Base-by-base conservation (phyloP, 2,888 invertebrate species). In the Limulus polyphemus region DNA sequence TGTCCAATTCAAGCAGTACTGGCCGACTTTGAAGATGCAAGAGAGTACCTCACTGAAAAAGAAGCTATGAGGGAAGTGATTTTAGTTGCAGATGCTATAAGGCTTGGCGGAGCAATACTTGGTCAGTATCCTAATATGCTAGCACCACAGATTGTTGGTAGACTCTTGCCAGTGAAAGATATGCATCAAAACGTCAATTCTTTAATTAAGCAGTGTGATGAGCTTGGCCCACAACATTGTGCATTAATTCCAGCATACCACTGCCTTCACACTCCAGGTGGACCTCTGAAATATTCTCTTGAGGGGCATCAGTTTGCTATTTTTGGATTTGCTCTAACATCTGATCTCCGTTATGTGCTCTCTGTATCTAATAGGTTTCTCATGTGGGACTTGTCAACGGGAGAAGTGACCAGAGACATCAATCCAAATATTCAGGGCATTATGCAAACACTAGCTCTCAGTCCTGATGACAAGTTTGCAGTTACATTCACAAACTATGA, bases 251-350 rank as follows among this genome's bases (percentile, higher is more conserved):
- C 98, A 0, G 83, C 90, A 0, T 94, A 94, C 76, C 97, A 98
- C 75, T 97, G 95, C 72, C 79, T 97, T 66, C 97, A 98, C 74
- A 97, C 98, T 1, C 98, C 98, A n/a, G 98, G 98, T 55, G 98
- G 98, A 1, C 98, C 98, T 0, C 78, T 98, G 9, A 97, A 98
- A 87, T 98, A 94, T 75, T 97, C 97, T 0, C 78, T 98, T 55
- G 98, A 98, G 79, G 98, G 97, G 0, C 98, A 99, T 77, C 94
- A 93, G 74, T 99, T 98, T 74, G 98, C 97, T 0, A 92, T 95
- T 0, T 95, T 95, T 76, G 91, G 88, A 1, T 90, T 93, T 75
- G 86, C 88, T 12, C 76, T 95, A 47, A 93, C 93, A 10, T 87
- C 89, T 0, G 93, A 95, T 77, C 86, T 85, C 72, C 85, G 92